Percentiles rank a stretch among this genome's conserved stretches.
Evolutionary conservation across 2,797 vertebrate species (phyloP).

Genomic region (Triplophysa bombifrons): DNA sequence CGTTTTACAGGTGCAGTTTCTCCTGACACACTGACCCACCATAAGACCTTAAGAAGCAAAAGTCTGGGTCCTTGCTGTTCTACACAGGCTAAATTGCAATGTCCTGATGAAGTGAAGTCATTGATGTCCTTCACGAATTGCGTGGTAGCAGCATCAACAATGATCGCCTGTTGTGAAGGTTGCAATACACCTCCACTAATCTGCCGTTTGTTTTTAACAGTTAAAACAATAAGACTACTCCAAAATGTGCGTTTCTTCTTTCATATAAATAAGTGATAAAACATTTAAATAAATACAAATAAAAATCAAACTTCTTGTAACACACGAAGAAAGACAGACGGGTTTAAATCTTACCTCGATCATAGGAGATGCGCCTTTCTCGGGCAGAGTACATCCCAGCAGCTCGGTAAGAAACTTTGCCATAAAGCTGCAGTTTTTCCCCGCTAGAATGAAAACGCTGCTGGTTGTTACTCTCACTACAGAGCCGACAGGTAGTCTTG

Average conservation of each 20-base stretch:
- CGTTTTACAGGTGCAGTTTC: constrained; percentile 22
- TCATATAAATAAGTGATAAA: background rate
- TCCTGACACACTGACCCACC: constrained; percentile 54
- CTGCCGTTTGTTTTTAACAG: background rate
- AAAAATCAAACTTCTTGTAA: background rate
- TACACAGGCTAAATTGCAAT: background rate
- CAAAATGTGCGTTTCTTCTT: background rate
- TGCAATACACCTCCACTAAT: background rate
- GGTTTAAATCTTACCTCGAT: constrained; percentile 75
- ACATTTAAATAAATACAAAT: too few species aligned
- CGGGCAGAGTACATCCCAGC: constrained; percentile 80
- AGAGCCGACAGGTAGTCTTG: constrained; percentile 35
- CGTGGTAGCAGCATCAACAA: too few species aligned
- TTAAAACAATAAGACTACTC: background rate
- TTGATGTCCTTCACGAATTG: background rate
- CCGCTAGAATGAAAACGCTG: constrained; percentile 10
- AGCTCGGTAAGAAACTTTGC: constrained; percentile 86
- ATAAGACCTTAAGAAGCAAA: constrained; percentile 14
- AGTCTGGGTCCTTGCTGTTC: background rate
- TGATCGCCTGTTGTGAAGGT: too few species aligned
- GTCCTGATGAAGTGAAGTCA: background rate
- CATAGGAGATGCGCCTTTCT: constrained; percentile 75
- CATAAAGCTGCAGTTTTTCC: constrained; percentile 61
- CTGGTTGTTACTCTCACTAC: constrained; percentile 12
- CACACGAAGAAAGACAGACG: background rate